phyloP scores from a whole-genome alignment of 2,888 invertebrate genomes.

The Drosophila longiperda region DNA sequence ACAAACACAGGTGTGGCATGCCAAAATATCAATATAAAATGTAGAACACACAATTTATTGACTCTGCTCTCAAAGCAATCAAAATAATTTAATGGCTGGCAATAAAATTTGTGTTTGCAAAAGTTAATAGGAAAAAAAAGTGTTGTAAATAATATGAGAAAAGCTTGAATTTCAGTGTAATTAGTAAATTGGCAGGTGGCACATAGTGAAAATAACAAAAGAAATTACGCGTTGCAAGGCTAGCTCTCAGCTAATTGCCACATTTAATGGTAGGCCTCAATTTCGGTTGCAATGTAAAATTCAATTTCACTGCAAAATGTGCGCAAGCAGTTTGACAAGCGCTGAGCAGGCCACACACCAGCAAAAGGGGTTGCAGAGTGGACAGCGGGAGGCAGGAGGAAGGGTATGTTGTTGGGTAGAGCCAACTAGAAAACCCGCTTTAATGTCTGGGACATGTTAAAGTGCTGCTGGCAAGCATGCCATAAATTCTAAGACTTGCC shows the following conservation, averaged over 20 bases:
- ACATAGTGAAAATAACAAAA: background rate
- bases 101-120: background rate
- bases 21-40: slow-evolving; percentile 3
- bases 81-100: background rate
- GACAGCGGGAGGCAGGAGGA: background rate
- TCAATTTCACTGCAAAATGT: slow-evolving; percentile 28
- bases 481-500: slow-evolving; percentile 77
- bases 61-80: background rate
- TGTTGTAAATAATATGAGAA: background rate
- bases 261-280: slow-evolving; percentile 2
- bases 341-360: slow-evolving; percentile 42
- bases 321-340: slow-evolving; percentile 48
- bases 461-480: slow-evolving; percentile 73
- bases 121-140: background rate
- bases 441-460: slow-evolving; percentile 70
- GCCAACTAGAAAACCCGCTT: slow-evolving; percentile 60
- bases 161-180: background rate
- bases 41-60: background rate
- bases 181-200: background rate
- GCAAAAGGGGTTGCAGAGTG: background rate
- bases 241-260: slow-evolving; percentile 3
- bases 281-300: slow-evolving; percentile 12
- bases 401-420: background rate
- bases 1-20: background rate
- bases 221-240: background rate